Evolutionary conservation across 2,113 vertebrate species (phyloP).

Genomic region (rat (Rattus norvegicus)): GRCr8 NC_086032.1:103629001-103629500

Average conservation of each 20-base stretch:
- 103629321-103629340: neutral
- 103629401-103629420: neutral
- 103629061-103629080: neutral
- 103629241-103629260: neutral
- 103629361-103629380: neutral
- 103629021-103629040: too few relatives aligned
- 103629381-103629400: conserved; percentile 10
- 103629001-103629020: too few relatives aligned
- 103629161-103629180: neutral
- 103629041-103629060: too few relatives aligned
- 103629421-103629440: neutral
- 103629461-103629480: neutral
- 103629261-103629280: neutral
- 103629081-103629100: neutral
- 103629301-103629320: neutral
- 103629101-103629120: neutral
- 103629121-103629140: neutral
- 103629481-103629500: neutral
- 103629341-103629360: neutral
- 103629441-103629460: neutral
- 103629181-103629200: neutral
- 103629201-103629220: neutral
- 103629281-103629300: neutral
- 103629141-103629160: neutral
- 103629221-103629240: neutral